These are phyloP conservation scores for Rhizoglyphus robini DNA, from an alignment of 1,140 invertebrate genomes.

Conservation along the genomic window DNA sequence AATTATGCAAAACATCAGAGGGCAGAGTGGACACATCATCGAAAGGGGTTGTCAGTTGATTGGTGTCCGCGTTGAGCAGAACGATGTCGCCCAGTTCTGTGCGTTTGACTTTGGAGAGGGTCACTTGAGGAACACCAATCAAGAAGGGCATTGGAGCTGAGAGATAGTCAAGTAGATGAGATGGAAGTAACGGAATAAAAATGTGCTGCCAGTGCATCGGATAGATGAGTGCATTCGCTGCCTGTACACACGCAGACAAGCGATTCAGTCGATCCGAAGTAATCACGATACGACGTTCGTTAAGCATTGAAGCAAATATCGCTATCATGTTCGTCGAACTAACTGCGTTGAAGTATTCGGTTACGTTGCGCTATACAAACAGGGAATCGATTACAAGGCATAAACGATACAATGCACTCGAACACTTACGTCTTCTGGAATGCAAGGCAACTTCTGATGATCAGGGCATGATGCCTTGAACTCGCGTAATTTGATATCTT, in stretches of 20 bases:
- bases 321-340: constrained; percentile 81
- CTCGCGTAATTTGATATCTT: constrained; percentile 40
- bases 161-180: constrained; percentile 73
- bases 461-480: constrained; percentile 62
- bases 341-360: constrained; percentile 87
- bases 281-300: constrained; percentile 79
- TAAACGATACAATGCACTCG: background rate
- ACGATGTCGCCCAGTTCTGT: constrained; percentile 78
- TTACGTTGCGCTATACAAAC: constrained; percentile 70
- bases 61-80: constrained; percentile 74
- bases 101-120: constrained; percentile 57
- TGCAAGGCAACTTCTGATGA: constrained; percentile 66
- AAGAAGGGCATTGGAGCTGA: constrained; percentile 84
- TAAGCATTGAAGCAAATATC: constrained; percentile 82
- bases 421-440: constrained; percentile 84
- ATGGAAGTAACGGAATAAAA: constrained; percentile 82
- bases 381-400: constrained; percentile 25
- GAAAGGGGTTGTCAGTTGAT: constrained; percentile 67
- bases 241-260: constrained; percentile 81
- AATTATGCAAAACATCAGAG: constrained; percentile 43
- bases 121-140: constrained; percentile 70
- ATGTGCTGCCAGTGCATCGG: constrained; percentile 98
- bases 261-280: constrained; percentile 69
- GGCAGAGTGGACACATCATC: constrained; percentile 73
- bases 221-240: constrained; percentile 79